Conservation (phyloP, 2,888 invertebrate genomes). For the Imbricaverruca yamaguchii region DNA sequence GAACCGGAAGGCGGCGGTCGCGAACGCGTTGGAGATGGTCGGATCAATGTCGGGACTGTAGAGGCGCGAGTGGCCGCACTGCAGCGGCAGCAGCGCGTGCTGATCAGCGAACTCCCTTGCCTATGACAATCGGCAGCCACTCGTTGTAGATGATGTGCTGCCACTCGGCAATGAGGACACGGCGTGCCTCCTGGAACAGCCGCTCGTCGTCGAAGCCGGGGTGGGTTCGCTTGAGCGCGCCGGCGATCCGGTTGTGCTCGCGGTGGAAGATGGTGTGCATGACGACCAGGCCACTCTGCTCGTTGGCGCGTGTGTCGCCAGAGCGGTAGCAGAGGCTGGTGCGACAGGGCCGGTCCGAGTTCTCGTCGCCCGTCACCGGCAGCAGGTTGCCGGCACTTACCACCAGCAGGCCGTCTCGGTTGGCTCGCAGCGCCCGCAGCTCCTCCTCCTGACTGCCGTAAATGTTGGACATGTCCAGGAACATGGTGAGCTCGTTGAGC, state of each 20-base stretch:
- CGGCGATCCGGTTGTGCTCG: slow-evolving; percentile 48
- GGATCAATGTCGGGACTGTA: slow-evolving; percentile 25
- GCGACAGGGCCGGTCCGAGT: too few species aligned
- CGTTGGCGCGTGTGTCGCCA: slow-evolving; percentile 48
- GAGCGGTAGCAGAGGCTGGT: neutral
- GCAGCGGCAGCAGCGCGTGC: slow-evolving; percentile 1
- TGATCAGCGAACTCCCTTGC: slow-evolving; percentile 39
- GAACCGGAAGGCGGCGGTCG: slow-evolving; percentile 30
- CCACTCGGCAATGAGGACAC: slow-evolving; percentile 47
- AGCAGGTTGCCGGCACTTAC: slow-evolving; percentile 25
- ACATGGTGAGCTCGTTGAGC: slow-evolving; percentile 62
- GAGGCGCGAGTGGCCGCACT: slow-evolving; percentile 21
- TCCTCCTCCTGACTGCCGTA: slow-evolving; percentile 66
- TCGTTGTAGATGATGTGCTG: slow-evolving; percentile 51
- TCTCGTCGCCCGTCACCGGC: slow-evolving; percentile 15
- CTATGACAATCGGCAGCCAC: slow-evolving; percentile 49
- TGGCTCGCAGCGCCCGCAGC: slow-evolving; percentile 57
- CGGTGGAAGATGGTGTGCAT: slow-evolving; percentile 58
- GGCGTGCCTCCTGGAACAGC: slow-evolving; percentile 48
- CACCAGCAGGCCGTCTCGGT: slow-evolving; percentile 51
- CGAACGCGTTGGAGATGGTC: slow-evolving; percentile 28
- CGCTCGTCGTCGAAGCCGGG: slow-evolving; percentile 48
- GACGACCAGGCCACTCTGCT: slow-evolving; percentile 58
- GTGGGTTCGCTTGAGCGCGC: slow-evolving; percentile 41
- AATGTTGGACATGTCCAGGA: slow-evolving; percentile 67